Percentiles rank a stretch among this genome's conserved stretches.
Conservation (phyloP, 1,140 invertebrate species). For the Aradophagus sp. region DNA sequence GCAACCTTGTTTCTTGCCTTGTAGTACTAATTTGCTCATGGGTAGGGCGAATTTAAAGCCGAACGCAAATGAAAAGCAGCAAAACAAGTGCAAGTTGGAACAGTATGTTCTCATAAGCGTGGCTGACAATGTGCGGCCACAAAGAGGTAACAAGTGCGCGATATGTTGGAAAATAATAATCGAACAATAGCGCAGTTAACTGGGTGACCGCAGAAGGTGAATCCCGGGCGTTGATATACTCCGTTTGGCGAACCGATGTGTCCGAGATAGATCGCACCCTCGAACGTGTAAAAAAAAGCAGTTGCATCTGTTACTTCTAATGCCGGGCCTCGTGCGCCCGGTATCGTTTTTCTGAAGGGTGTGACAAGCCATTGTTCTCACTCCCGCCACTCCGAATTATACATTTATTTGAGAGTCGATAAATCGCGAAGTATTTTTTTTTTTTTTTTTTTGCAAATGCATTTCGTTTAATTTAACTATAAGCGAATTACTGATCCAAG, state of each 20-base stretch:
- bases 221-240: slow-evolving; percentile 36
- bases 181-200: slow-evolving; percentile 75
- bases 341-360: slow-evolving; percentile 53
- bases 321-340: slow-evolving; percentile 15
- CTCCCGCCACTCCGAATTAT: slow-evolving; percentile 15
- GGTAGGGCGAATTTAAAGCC: no score
- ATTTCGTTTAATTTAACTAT: no score
- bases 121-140: slow-evolving; percentile 67
- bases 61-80: no score
- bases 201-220: slow-evolving; percentile 64
- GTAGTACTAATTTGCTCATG: no score
- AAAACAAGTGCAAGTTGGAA: slow-evolving; percentile 30
- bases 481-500: no score
- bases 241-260: slow-evolving; percentile 22
- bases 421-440: slow-evolving; percentile 23
- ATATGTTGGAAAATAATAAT: slow-evolving; percentile 76
- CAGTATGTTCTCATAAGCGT: slow-evolving; percentile 42
- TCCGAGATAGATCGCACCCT: slow-evolving; percentile 51
- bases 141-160: slow-evolving; percentile 75
- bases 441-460: no score
- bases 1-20: no score
- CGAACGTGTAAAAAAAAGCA: slow-evolving; percentile 48
- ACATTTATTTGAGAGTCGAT: slow-evolving; percentile 18
- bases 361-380: slow-evolving; percentile 52
- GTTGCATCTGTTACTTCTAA: slow-evolving; percentile 55